Conservation (phyloP, 2,113 vertebrate genomes). For the Mustela lutreola region DNA sequence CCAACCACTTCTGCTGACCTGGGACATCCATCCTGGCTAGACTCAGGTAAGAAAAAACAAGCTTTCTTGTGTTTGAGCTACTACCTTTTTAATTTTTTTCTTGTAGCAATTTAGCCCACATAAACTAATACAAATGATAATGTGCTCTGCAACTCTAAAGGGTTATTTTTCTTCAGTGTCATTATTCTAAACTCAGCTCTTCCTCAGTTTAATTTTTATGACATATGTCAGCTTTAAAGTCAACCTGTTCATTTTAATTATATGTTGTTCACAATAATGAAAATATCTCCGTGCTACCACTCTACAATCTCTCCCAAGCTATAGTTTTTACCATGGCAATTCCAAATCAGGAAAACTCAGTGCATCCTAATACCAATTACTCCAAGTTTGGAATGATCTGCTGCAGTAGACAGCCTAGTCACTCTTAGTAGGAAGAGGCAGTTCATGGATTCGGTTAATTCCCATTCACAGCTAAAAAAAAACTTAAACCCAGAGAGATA, state of each 20-base stretch:
- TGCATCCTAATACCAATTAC: not conserved
- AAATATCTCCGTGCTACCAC: not conserved
- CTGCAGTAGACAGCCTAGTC: not conserved
- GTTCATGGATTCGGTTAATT: not conserved
- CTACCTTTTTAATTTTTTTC: not conserved
- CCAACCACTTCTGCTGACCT: not conserved
- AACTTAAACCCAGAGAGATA: not conserved
- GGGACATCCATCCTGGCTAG: not conserved
- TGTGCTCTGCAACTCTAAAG: not conserved
- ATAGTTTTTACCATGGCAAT: not conserved
- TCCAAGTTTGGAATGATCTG: not conserved
- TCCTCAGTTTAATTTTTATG: slow-evolving; percentile 63
- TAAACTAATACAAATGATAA: slow-evolving; percentile 5
- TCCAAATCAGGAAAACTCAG: slow-evolving; percentile 41
- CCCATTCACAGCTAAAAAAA: not conserved
- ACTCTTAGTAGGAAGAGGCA: not conserved
- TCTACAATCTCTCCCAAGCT: slow-evolving; percentile 60
- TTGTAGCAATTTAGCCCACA: not conserved
- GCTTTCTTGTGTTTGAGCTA: not conserved
- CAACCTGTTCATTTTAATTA: slow-evolving; percentile 64
- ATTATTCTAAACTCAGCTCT: slow-evolving; percentile 43
- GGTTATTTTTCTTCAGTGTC: not conserved
- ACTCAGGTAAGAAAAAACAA: not conserved
- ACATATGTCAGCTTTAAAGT: slow-evolving; percentile 39
- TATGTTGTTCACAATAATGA: slow-evolving; percentile 11